Base-by-base conservation (phyloP, 2,797 vertebrate genomes). In the Vireo griseus region DNA sequence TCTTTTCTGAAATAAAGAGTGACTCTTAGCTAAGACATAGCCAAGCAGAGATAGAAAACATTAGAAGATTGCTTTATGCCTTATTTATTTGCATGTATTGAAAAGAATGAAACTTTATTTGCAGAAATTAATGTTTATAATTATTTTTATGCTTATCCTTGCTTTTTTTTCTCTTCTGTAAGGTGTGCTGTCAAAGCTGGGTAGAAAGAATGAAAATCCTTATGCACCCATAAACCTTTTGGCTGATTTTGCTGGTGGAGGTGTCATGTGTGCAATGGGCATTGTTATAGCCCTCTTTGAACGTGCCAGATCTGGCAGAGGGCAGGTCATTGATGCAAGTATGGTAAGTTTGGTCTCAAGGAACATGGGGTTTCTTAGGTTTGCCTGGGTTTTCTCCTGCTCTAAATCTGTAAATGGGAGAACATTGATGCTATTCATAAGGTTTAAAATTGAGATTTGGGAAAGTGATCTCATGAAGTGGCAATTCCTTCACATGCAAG, bases 161-260 rank as follows among this genome's bases (percentile, higher is more conserved):
- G 10, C 24, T 65, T 54, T 86, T 42, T 90, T 91, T 95, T 51
- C 74, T 82, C 13, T 52, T 4, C 20, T 67, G 13, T 88, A 91
- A 99, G 99, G 99, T 72, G 97, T 99, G 77, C 95, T 99, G 54
- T 99, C 99, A 29, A 98, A 97, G 87, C 93, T 99, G 93, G 99
- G 99, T 75, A 98, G 98, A 45, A 98, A 98, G 25, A 88, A 91
- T 19, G 99, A 99, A 95, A 99, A 98, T 82, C 99, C 99, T 0
- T 98, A 97, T 1, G 97, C 99, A 16, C 99, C 99, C 0, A 2
- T 98, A 77, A 99, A 99, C 90, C 98, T 99, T 87, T 47, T 99
- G 66, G 99, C 98, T 37, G 99, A 99, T 97, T 99, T 99, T 85
- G 98, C 98, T 31, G 99, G 99, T 2, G 99, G 99, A 0, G 98